Conservation (phyloP, 2,888 invertebrate species). For the Thecophora atra region DNA sequence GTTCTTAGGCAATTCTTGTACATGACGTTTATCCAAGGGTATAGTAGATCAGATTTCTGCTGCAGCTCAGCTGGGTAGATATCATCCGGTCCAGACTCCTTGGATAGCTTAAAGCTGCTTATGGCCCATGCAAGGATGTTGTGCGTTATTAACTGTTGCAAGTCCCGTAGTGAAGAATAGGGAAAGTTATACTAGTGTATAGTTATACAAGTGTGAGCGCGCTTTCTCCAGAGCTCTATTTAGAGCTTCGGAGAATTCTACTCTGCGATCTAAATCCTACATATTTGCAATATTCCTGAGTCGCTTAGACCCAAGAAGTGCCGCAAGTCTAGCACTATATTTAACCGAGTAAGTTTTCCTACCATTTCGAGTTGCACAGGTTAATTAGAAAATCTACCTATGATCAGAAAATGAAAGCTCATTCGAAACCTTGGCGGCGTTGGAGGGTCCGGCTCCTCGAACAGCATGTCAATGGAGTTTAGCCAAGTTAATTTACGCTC, state of each 20-base stretch:
- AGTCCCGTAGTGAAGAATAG: not conserved
- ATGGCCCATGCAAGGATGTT: no score
- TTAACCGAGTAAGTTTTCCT: no score
- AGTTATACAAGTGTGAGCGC: not conserved
- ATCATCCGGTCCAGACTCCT: not conserved
- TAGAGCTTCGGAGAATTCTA: not conserved
- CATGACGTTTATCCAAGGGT: no score
- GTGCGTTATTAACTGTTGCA: no score
- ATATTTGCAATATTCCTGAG: no score
- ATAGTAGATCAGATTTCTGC: not conserved
- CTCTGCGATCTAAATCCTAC: no score
- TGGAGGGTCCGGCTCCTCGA: not conserved
- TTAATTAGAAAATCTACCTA: not conserved
- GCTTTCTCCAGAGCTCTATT: not conserved
- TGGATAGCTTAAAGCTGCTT: not conserved
- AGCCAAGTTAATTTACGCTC: no score
- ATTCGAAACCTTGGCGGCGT: not conserved
- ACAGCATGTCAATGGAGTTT: not conserved
- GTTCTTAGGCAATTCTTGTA: no score
- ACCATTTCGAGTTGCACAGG: not conserved
- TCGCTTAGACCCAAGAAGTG: no score
- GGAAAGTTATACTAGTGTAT: not conserved
- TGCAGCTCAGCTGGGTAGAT: not conserved
- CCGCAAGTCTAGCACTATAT: no score
- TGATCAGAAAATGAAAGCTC: no score